Conservation (phyloP, 2,888 invertebrate species). For the Listrodromus nycthemerus region DNA sequence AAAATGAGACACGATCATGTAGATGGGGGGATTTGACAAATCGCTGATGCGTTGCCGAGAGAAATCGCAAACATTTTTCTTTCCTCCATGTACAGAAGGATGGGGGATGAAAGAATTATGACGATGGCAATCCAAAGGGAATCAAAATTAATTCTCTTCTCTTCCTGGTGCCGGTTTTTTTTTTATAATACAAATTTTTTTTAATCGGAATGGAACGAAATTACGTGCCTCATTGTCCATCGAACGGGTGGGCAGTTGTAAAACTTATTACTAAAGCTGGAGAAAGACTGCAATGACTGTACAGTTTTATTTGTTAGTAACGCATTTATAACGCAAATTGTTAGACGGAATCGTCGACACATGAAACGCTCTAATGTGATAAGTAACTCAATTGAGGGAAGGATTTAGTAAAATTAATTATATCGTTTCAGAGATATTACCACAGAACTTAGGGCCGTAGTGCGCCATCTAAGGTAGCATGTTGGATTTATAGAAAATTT, state of each 20-base stretch:
- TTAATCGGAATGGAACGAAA: slow-evolving; percentile 35
- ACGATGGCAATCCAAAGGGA: background rate
- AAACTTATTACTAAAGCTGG: slow-evolving; percentile 38
- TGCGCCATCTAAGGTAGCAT: too few species aligned
- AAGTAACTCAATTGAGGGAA: too few species aligned
- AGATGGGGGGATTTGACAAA: slow-evolving; percentile 48
- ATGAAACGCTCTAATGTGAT: too few species aligned
- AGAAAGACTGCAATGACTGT: too few species aligned
- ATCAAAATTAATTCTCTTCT: background rate
- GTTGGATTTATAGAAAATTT: too few species aligned
- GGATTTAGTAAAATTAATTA: too few species aligned
- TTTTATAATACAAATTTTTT: background rate
- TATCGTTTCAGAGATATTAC: too few species aligned
- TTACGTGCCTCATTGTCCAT: slow-evolving; percentile 51
- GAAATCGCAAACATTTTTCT: slow-evolving; percentile 17
- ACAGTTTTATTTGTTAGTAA: too few species aligned
- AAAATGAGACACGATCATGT: slow-evolving; percentile 75
- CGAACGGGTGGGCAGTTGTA: slow-evolving; percentile 32
- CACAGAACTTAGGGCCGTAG: too few species aligned
- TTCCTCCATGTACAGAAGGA: background rate
- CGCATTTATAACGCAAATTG: too few species aligned
- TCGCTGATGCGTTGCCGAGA: slow-evolving; percentile 24
- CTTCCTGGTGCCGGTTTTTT: background rate
- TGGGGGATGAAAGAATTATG: background rate
- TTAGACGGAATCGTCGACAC: too few species aligned